Evolutionary conservation across 2,888 invertebrate species (phyloP), one percentile per base, ranked within the genome.

Genomic region (Phortica magna): DNA sequence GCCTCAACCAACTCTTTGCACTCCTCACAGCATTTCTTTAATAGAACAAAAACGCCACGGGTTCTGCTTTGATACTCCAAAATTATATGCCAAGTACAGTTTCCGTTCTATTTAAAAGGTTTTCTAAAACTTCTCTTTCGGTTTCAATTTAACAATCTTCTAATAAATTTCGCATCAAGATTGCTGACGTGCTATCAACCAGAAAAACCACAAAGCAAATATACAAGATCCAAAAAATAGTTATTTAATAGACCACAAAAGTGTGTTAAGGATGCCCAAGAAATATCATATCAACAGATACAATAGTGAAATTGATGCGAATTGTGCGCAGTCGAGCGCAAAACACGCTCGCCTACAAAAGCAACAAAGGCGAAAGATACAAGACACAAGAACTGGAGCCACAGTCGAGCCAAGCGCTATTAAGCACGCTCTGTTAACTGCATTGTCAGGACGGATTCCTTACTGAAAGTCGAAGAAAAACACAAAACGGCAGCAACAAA

Each of bases 171-270:
- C 19, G 7, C 22, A 68, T n/a, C 68, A 19, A 43, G 19, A 68
- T 31, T 61, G 61, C 43, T 48, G 68, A 17, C 17, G 19, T 68
- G n/a, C 68, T 68, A 68, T 68, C 43, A 68, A 68, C 43, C 68
- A 68, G 65, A 68, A 68, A 68, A 68, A 42, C 68, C 19, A 42
- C 42, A 68, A 68, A 68, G 43, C 12, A 14, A 17, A 43, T 68
- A 7, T 12, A 43, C 9, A 68, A 43, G 17, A 43, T 17, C 7
- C 9, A 43, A 43, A 19, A 43, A 75, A 80, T 79, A 80, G 65
- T 73, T 48, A 59, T 68, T 76, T 79, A 80, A 78, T 77, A 79
- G 80, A 73, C 81, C 81, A 75, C 79, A 82, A 75, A 72, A 70
- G 43, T 48, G 41, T 22, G 41, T 72, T 74, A 79, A 74, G 57